phyloP scores from a whole-genome alignment of 2,888 invertebrate species.

The Sussaba pulchella region DNA sequence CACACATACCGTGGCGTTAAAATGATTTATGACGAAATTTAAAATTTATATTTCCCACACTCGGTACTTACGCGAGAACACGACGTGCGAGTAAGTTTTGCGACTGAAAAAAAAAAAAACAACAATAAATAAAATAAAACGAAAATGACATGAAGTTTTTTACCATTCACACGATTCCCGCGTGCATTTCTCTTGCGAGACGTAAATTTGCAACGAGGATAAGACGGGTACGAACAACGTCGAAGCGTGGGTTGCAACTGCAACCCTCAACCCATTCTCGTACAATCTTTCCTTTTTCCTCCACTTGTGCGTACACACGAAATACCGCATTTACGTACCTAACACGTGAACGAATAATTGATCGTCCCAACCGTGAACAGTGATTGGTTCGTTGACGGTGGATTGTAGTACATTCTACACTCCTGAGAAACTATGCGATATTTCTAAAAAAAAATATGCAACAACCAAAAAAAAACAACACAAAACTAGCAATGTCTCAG shows the following conservation, averaged over 20 bases:
- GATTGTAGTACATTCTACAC: too few relatives aligned
- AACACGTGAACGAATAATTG: not conserved
- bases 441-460: too few relatives aligned
- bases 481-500: too few relatives aligned
- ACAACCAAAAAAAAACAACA: too few relatives aligned
- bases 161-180: slow-evolving; percentile 33
- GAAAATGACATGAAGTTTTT: too few relatives aligned
- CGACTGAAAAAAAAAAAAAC: slow-evolving; percentile 5
- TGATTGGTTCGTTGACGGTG: not conserved
- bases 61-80: not conserved
- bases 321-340: not conserved
- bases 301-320: not conserved
- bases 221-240: not conserved
- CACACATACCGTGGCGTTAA: not conserved
- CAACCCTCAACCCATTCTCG: not conserved
- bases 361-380: not conserved
- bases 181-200: slow-evolving; percentile 25
- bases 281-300: not conserved
- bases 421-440: too few relatives aligned
- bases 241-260: not conserved
- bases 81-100: slow-evolving; percentile 9
- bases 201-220: slow-evolving; percentile 30
- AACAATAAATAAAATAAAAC: too few relatives aligned
- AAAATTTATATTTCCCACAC: slow-evolving; percentile 1
- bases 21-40: slow-evolving; percentile 24